These are phyloP conservation scores for Amphiura filiformis DNA, from an alignment of 35 echinoderm and acorn worm species.

Conservation along the genomic window DNA sequence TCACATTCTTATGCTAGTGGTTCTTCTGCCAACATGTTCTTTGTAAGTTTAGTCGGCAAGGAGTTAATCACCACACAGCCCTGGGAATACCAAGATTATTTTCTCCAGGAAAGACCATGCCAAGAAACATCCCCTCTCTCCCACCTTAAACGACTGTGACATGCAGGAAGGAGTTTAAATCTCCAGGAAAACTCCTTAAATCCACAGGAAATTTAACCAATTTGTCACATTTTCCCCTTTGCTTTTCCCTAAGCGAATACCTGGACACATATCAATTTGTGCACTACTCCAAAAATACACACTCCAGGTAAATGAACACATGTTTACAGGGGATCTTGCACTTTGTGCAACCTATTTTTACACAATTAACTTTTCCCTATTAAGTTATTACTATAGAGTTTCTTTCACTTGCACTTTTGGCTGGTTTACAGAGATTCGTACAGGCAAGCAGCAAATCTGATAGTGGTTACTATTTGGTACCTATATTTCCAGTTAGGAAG, in stretches of 20 bases:
- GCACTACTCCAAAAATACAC: not conserved
- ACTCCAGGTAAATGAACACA: not conserved
- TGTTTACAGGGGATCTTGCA: not conserved
- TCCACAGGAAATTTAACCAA: not conserved
- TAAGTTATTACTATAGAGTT: not conserved
- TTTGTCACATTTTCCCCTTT: slow-evolving; percentile 10
- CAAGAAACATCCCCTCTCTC: not conserved
- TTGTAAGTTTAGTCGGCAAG: not conserved
- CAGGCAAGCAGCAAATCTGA: not conserved
- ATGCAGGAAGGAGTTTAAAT: not conserved
- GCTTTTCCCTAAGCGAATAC: not conserved
- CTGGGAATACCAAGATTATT: not conserved
- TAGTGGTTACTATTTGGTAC: not conserved
- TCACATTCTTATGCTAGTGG: not conserved
- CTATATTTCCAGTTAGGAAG: not conserved
- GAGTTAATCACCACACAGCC: not conserved
- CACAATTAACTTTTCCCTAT: not conserved
- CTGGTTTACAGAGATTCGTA: not conserved
- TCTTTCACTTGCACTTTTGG: no score
- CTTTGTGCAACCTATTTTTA: not conserved
- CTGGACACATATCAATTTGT: slow-evolving; percentile 11
- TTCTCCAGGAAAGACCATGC: not conserved
- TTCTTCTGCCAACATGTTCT: not conserved
- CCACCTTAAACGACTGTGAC: slow-evolving; percentile 4
- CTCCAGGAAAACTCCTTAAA: slow-evolving; percentile 13